A percentile compares a stretch with the other conserved stretches of the same genome.
Conservation (phyloP, 2,113 vertebrate genomes). For the Cynopterus brachyotis region DNA sequence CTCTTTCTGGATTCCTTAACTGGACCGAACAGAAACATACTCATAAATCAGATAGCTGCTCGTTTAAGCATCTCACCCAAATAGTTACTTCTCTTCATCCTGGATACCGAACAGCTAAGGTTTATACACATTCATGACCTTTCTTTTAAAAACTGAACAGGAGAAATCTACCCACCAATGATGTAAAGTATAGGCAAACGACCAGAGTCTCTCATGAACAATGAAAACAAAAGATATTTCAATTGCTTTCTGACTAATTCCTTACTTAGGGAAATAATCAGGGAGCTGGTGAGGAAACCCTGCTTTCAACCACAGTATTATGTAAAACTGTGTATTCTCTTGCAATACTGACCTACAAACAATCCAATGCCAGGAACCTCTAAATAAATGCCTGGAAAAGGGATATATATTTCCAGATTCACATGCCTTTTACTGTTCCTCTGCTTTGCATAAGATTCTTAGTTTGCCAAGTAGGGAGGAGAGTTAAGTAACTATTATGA, state of each 20-base stretch:
- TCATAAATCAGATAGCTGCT: background rate
- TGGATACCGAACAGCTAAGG: background rate
- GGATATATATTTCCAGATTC: slow-evolving; percentile 36
- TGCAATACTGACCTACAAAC: slow-evolving; percentile 43
- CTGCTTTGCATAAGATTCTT: background rate
- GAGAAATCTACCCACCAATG: background rate
- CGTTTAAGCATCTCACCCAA: background rate
- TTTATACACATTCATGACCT: background rate
- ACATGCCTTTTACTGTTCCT: slow-evolving; percentile 49
- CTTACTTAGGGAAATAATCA: background rate
- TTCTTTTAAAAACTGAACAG: background rate
- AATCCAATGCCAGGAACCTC: slow-evolving; percentile 56
- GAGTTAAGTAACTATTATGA: background rate
- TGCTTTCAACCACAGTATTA: background rate
- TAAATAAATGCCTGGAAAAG: slow-evolving; percentile 47
- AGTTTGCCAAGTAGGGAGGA: background rate
- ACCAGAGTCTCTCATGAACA: background rate
- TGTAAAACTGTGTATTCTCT: slow-evolving; percentile 34
- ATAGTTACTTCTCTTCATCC: background rate
- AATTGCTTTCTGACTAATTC: slow-evolving; percentile 37
- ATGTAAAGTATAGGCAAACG: background rate
- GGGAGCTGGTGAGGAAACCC: slow-evolving; percentile 22
- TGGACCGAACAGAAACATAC: background rate
- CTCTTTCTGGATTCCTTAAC: background rate
- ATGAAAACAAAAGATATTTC: background rate